A percentile compares a stretch with the other conserved stretches of the same genome.
Evolutionary conservation across 2,797 vertebrate species (phyloP).

Genomic region (Pelochelys cantorii): DNA sequence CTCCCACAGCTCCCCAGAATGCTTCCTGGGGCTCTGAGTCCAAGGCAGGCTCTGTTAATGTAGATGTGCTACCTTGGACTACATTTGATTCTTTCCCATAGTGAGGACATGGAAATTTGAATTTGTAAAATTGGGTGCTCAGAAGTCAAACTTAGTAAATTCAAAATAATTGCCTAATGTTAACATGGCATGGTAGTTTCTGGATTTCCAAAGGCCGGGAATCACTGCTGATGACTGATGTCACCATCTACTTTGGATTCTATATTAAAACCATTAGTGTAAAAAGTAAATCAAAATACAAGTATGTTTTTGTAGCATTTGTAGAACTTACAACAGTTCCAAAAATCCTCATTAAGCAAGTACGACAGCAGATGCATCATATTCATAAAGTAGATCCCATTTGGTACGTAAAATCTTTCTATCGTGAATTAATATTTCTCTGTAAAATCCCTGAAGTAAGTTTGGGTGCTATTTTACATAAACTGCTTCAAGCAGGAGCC

Average conservation of each 20-base stretch:
- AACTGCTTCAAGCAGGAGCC: conserved; percentile 50
- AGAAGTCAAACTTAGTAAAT: no score
- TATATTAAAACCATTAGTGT: conserved; percentile 58
- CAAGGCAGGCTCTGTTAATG: no score
- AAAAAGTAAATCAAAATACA: conserved; percentile 51
- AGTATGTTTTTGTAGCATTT: conserved; percentile 40
- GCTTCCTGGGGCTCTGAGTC: no score
- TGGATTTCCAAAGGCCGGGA: conserved; percentile 54
- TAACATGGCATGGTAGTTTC: neutral
- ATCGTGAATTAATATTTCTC: conserved; percentile 59
- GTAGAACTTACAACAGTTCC: conserved; percentile 35
- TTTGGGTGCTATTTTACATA: conserved; percentile 54
- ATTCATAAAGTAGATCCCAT: neutral
- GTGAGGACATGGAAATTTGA: no score
- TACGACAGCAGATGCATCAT: conserved; percentile 45
- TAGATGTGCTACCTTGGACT: no score
- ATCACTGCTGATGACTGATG: conserved; percentile 28
- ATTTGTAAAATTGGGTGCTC: no score
- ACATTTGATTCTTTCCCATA: no score
- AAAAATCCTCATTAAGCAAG: conserved; percentile 57
- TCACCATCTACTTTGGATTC: conserved; percentile 38
- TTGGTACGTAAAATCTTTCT: conserved; percentile 28
- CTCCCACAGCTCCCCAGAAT: no score
- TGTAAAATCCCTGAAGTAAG: conserved; percentile 47
- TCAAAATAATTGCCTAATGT: no score